Conservation (phyloP, 2,797 vertebrate genomes). For the Acanthopagrus latus region DNA sequence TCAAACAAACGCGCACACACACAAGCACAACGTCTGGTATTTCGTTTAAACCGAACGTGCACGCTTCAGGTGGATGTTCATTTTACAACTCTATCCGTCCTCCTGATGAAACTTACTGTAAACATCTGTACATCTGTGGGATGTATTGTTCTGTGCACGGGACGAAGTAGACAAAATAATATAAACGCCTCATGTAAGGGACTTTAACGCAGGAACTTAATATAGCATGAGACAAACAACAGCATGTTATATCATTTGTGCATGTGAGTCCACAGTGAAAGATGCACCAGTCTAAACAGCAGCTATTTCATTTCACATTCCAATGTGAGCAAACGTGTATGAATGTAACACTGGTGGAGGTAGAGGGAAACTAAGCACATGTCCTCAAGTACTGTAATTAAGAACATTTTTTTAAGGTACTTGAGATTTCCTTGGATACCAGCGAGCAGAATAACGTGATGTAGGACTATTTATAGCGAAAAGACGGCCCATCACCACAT, state of each 20-base stretch:
- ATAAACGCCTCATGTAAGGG: background rate
- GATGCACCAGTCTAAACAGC: background rate
- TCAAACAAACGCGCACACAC: background rate
- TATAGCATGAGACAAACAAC: too few relatives aligned
- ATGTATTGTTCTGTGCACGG: background rate
- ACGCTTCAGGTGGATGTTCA: background rate
- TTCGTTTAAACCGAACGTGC: background rate
- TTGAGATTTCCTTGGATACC: too few relatives aligned
- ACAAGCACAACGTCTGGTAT: background rate
- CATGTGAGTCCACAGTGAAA: too few relatives aligned
- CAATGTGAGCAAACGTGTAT: too few relatives aligned
- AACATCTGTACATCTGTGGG: background rate
- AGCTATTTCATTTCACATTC: background rate
- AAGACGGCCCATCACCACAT: too few relatives aligned
- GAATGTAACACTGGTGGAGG: too few relatives aligned
- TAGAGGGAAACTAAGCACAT: too few relatives aligned
- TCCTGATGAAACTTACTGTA: background rate
- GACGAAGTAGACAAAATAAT: background rate
- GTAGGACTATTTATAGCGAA: too few relatives aligned
- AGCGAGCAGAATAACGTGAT: too few relatives aligned
- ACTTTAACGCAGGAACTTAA: background rate
- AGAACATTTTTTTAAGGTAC: too few relatives aligned
- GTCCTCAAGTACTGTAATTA: too few relatives aligned
- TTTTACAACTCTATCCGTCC: background rate
- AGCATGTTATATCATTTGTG: background rate